Base-by-base conservation (phyloP, 2,888 invertebrate genomes). In the Pandemis cinnamomeana region DNA sequence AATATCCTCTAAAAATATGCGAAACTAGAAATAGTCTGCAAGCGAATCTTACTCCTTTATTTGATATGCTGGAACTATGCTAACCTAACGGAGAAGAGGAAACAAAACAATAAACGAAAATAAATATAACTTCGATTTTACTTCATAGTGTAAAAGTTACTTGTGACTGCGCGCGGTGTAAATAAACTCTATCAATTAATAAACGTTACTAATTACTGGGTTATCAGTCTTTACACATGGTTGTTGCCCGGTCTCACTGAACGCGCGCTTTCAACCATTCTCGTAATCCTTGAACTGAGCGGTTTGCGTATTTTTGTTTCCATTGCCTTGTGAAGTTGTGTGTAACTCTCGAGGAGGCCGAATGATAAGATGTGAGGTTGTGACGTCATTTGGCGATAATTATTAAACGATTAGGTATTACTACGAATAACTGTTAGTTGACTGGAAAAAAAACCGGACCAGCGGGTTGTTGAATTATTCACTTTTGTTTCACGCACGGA, bases 281-380 rank as follows among this genome's bases (percentile, higher is more conserved):
- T 51, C n/a, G 51, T 51, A n/a, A n/a, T 13, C 51, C 51, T 51
- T 51, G n/a, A 55, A 61, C 61, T 48, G 64, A 7, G 8, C 41
- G 13, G 67, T 46, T 67, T 27, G 58, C 20, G 58, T 58, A 27
- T 27, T 58, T 61, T 62, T 72, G 61, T 67, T 67, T 67, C 67
- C 36, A 67, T 66, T 44, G 20, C 20, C 51, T 10, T n/a, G 51
- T 51, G 44, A 7, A 44, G 58, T 48, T 36, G 13, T 15, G 53
- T 55, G 55, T 10, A 20, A 55, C 58, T 58, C 11, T 15, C 8
- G 15, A 8, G 27, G 27, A 58, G 58, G 58, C 27, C 53, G 53
- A 27, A 27, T 58, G 58, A 11, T 10, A 11, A 27, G 48, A 10
- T 48, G 5, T 5, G 8, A 20, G 55, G 58, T 10, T 27, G 58